phyloP scores from a whole-genome alignment of 53 echinoderm and acorn worm genomes.

The Echinometra lucunter region DNA sequence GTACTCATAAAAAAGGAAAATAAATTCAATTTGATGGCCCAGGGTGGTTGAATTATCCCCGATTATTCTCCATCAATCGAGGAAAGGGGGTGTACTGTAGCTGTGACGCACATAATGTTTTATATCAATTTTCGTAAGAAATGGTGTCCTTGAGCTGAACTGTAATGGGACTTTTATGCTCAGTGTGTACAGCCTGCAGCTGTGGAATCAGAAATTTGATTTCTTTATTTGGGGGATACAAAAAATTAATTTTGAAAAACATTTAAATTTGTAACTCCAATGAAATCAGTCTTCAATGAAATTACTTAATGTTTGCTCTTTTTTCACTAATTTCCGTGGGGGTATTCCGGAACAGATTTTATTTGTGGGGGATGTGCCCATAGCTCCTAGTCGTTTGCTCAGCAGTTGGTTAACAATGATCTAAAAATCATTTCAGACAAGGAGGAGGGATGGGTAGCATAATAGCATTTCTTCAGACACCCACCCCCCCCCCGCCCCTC shows the following conservation, averaged over 20 bases:
- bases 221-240: neutral
- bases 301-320: too few relatives aligned
- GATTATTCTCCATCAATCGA: constrained; percentile 2
- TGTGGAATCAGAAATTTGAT: neutral
- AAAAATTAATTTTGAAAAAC: too few relatives aligned
- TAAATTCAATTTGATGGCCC: neutral
- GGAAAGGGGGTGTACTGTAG: constrained; percentile 6
- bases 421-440: neutral
- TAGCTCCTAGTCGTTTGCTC: neutral
- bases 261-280: too few relatives aligned
- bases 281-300: too few relatives aligned
- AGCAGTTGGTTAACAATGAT: neutral
- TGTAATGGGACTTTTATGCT: neutral
- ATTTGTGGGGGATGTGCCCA: neutral
- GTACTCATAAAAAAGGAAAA: neutral
- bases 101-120: neutral
- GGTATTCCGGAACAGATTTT: too few relatives aligned
- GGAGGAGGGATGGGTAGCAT: neutral
- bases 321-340: too few relatives aligned
- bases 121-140: neutral
- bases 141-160: neutral
- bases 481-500: too few relatives aligned
- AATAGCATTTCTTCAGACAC: neutral
- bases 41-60: neutral
- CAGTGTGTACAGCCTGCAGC: neutral